Base-by-base conservation (phyloP, 2,797 vertebrate genomes). In the Acanthurus leucopareius region DNA sequence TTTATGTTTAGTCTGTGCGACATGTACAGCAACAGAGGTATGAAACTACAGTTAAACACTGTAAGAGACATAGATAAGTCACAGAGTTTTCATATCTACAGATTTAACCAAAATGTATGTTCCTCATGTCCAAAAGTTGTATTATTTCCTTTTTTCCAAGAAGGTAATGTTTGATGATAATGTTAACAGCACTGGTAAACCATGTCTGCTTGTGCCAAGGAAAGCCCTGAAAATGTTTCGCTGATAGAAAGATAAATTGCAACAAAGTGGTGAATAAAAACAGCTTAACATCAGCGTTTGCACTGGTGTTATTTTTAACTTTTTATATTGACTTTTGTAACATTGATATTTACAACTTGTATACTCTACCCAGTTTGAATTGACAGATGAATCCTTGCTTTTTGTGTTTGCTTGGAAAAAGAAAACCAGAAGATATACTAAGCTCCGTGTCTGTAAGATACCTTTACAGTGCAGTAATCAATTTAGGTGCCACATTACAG, bases 161-260 rank as follows among this genome's bases (percentile, higher is more conserved):
- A 68, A 54, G 52, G 35, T 35, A 22, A 32, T 45, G 38, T 42
- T 25, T 28, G 2, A 7, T 40, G 38, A 40, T 40, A 58, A 3
- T 79, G 42, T 64, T 58, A 40, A 19, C 17, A 68, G 25, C 38
- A 53, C 40, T 59, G 69, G 53, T 47, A 53, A 69, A 73, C 44
- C 53, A 20, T 10, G 44, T 69, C 19, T 47, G 40, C 42, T 56
- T 44, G 16, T 45, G 32, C 51, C 54, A 52, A 20, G 19, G 56
- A 35, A 16, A 58, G 7, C 28, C 14, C 22, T 14, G 60, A 56
- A n/a, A 3, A 65, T 69, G 19, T 68, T 61, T 65, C 9, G 66
- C 3, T 8, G 5, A 19, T 7, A 22, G 20, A 65, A 45, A 56
- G 20, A 63, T 22, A 47, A 5, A 28, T 4, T 32, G 38, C 38